phyloP scores from a whole-genome alignment of 23 tunicate species.

The Halocynthia roretzi region DNA sequence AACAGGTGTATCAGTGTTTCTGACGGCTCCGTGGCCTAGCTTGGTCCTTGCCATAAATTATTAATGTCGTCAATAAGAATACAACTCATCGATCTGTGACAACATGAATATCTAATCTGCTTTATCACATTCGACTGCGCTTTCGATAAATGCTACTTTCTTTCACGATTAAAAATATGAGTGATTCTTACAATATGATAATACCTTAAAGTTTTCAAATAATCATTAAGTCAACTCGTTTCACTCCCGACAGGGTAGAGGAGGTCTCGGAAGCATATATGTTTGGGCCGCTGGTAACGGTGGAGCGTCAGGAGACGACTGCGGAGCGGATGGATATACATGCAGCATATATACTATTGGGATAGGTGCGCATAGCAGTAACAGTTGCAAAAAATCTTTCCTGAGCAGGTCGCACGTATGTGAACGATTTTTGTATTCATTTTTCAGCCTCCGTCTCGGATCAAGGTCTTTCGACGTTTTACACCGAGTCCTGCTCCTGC shows the following conservation, averaged over 20 bases:
- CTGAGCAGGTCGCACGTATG: neutral
- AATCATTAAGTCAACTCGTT: neutral
- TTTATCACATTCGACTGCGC: no score
- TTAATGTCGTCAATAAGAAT: no score
- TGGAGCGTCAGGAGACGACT: slow-evolving; percentile 26
- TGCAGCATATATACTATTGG: slow-evolving; percentile 30
- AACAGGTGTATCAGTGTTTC: no score
- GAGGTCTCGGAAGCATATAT: slow-evolving; percentile 16
- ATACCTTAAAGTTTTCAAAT: neutral
- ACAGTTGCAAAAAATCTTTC: neutral
- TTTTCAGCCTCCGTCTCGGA: slow-evolving; percentile 22
- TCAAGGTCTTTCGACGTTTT: slow-evolving; percentile 23
- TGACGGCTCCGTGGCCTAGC: no score
- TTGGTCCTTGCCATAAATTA: no score
- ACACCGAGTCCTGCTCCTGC: slow-evolving; percentile 27
- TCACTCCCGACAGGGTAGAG: slow-evolving; percentile 2
- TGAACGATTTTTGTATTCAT: neutral
- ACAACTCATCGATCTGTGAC: no score
- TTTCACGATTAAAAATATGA: no score
- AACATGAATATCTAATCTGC: no score
- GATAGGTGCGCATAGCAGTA: slow-evolving; percentile 1
- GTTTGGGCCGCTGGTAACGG: slow-evolving; percentile 32
- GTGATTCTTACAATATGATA: no score
- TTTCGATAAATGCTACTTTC: no score
- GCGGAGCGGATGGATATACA: slow-evolving; percentile 30